These are phyloP conservation scores for Illadopsis cleaveri DNA, from an alignment of 2,113 vertebrate species.

Conservation along the genomic window DNA sequence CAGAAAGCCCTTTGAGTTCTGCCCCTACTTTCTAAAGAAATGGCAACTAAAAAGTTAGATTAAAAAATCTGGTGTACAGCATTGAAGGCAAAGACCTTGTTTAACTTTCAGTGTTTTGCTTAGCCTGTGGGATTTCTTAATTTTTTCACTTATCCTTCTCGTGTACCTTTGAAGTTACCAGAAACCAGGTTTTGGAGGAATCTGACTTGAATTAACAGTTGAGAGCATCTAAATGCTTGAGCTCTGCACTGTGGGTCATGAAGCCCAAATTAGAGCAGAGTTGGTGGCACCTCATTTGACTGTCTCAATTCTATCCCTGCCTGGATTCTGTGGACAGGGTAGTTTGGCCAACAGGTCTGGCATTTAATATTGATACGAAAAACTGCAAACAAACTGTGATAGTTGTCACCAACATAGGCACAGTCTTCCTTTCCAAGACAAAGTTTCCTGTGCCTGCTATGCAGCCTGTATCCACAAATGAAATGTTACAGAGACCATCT, in stretches of 20 bases:
- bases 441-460: background rate
- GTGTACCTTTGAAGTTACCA: background rate
- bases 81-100: background rate
- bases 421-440: background rate
- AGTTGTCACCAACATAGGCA: background rate
- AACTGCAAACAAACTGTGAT: background rate
- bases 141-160: background rate
- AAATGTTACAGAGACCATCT: background rate
- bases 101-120: background rate
- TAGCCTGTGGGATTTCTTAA: background rate
- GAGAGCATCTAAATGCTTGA: background rate
- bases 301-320: background rate
- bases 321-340: background rate
- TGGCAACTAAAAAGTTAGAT: background rate
- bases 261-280: background rate
- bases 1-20: background rate
- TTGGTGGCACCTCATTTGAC: background rate
- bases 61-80: background rate
- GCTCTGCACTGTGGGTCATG: rapidly evolving
- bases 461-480: background rate
- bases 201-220: background rate
- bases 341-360: background rate
- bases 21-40: background rate
- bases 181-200: background rate
- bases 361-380: background rate